Evolutionary conservation across 2,888 invertebrate species (phyloP), one percentile per base, ranked within the genome.

Genomic region (Drosophila peninsularis): DNA sequence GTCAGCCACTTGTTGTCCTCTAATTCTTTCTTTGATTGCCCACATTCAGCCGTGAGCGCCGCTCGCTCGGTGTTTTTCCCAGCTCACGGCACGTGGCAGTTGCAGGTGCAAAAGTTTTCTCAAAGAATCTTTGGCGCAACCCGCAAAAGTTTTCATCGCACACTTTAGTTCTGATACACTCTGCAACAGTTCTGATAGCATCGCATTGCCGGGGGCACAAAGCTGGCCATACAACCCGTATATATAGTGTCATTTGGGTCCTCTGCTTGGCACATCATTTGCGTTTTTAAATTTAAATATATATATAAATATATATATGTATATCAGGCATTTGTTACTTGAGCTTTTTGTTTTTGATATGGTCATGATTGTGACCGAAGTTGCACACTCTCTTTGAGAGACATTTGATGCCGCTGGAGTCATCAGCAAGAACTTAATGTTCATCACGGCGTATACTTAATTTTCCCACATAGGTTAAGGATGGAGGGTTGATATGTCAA

Each of bases 1-100:
- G 50, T 44, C 76, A 65, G 74, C 74, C 69, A 76, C 78, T 81
- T 83, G 82, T 84, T 82, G 73, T 76, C 30, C 44, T 62, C 50
- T 62, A 73, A 78, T 71, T 47, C 45, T 61, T 63, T 56, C 53
- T 65, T 63, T 71, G 70, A 72, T 72, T 75, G 69, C 66, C 49
- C 54, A 56, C 60, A 55, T 62, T 42, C 62, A 56, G 44, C 14
- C 52, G 37, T n/a, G 9, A 17, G 41, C 30, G 24, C 39, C 13
- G 44, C 42, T 27, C n/a, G 4, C 21, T 6, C 41, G 2, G 6
- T 24, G 5, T 24, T 5, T 24, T 5, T 21, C 13, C 13, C 17
- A 13, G 27, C 47, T 21, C 9, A 1, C 21, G 13, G 34, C 44
- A n/a, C 27, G 45, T 7, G 27, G 24, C 49, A 50, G 74, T 62